Percentiles rank a stretch among this genome's conserved stretches.
These are phyloP conservation scores for Lapara coniferarum DNA, from an alignment of 2,888 invertebrate genomes.

Conservation along the genomic window DNA sequence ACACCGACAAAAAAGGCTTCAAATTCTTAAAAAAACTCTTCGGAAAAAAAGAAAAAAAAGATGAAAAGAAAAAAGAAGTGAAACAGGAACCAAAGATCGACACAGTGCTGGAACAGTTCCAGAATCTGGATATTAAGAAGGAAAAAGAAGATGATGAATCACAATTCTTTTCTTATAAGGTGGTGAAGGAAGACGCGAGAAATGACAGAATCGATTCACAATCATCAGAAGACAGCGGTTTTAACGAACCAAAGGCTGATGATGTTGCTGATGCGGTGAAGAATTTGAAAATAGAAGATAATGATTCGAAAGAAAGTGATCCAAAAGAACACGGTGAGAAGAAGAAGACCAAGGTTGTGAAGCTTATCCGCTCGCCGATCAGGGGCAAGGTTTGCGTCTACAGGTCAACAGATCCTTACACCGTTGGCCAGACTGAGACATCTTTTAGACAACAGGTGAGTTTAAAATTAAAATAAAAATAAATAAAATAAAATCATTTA, in stretches of 20 bases:
- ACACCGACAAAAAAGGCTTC: constrained; percentile 54
- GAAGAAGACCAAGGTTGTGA: constrained; percentile 51
- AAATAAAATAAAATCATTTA: too few relatives aligned
- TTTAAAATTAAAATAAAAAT: too few relatives aligned
- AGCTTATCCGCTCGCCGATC: constrained; percentile 45
- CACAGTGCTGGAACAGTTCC: constrained; percentile 24
- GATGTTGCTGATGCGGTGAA: constrained; percentile 45
- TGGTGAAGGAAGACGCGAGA: constrained; percentile 53
- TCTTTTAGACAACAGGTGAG: constrained; percentile 25
- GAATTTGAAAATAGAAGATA: constrained; percentile 41
- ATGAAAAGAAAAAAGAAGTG: constrained; percentile 35
- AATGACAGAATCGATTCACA: constrained; percentile 60
- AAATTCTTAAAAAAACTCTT: constrained; percentile 43
- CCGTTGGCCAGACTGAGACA: not conserved
- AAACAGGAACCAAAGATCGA: constrained; percentile 34
- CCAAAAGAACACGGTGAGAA: constrained; percentile 38
- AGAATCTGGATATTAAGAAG: constrained; percentile 39
- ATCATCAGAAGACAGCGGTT: constrained; percentile 71
- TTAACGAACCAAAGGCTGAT: constrained; percentile 51
- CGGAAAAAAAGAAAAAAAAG: constrained; percentile 48
- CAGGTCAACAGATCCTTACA: not conserved
- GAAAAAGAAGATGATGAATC: constrained; percentile 50
- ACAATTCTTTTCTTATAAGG: constrained; percentile 56
- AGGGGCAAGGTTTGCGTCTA: constrained; percentile 1
- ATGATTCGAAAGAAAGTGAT: constrained; percentile 32